These are phyloP conservation scores for Aleiodes alternator DNA, from an alignment of 2,888 invertebrate species.

Conservation along the genomic window DNA sequence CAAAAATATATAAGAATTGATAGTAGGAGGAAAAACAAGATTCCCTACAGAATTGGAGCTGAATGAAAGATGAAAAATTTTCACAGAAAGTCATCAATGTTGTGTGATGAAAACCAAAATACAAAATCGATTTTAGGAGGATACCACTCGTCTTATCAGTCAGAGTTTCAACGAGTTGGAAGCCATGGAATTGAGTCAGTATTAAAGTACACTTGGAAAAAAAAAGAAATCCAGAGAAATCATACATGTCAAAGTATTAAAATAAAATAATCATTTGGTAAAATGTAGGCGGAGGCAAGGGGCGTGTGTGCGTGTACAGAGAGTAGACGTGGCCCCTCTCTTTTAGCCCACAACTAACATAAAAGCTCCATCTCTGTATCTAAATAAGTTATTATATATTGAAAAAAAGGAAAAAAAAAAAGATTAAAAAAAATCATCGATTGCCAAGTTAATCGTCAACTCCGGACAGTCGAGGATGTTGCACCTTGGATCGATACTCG, in stretches of 20 bases:
- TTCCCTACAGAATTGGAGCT: no score
- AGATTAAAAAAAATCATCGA: no score
- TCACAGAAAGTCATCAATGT: neutral
- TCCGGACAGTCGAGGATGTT: conserved; percentile 40
- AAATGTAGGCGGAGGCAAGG: conserved; percentile 58
- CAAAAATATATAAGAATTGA: no score
- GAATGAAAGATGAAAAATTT: neutral
- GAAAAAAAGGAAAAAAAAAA: no score
- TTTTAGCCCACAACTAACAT: conserved; percentile 7
- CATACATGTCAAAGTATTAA: conserved; percentile 10
- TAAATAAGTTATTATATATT: no score
- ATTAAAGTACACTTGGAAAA: conserved; percentile 4
- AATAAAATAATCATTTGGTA: conserved; percentile 47
- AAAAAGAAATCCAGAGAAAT: conserved; percentile 16
- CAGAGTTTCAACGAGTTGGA: neutral
- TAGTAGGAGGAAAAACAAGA: no score
- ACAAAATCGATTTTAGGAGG: conserved; percentile 2
- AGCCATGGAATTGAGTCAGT: neutral
- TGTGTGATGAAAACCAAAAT: neutral
- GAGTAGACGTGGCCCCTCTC: conserved; percentile 56
- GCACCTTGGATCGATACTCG: conserved; percentile 51
- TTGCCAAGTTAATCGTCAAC: no score
- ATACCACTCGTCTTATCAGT: conserved; percentile 3
- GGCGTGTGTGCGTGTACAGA: conserved; percentile 48
- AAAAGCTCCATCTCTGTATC: conserved; percentile 11